A percentile compares a stretch with the other conserved stretches of the same genome.
Evolutionary conservation across 2,888 invertebrate genomes (phyloP).

Genomic region (Erebia aethiops): DNA sequence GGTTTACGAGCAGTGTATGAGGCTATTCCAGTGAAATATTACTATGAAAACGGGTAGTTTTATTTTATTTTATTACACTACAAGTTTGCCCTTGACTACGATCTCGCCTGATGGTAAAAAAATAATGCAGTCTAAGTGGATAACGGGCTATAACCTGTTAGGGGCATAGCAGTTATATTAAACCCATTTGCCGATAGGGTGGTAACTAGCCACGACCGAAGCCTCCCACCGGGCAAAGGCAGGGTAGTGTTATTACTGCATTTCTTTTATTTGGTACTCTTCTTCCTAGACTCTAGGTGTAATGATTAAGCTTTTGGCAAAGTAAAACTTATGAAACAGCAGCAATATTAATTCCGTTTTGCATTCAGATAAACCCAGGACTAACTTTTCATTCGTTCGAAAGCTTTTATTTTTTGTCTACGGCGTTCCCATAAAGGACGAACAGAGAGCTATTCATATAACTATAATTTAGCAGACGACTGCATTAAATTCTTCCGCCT

Average conservation of each 20-base stretch:
- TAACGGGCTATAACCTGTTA: too few species aligned
- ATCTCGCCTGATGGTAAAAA: too few species aligned
- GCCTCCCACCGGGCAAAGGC: too few species aligned
- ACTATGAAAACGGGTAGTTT: background rate
- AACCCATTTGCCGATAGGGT: too few species aligned
- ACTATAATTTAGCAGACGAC: constrained; percentile 11
- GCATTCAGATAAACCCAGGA: background rate
- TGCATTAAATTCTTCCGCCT: constrained; percentile 23
- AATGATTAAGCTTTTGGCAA: background rate
- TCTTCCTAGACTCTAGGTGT: background rate
- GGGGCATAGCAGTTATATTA: too few species aligned
- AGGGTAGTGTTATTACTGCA: too few species aligned
- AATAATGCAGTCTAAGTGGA: too few species aligned
- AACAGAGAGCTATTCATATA: background rate
- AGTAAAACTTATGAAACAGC: background rate
- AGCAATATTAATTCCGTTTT: too few species aligned
- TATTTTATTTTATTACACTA: background rate
- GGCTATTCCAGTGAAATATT: background rate
- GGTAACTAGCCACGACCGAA: too few species aligned
- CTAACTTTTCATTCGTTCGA: background rate
- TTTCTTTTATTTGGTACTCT: too few species aligned
- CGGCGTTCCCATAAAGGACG: background rate
- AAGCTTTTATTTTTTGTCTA: background rate
- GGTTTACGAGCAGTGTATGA: background rate
- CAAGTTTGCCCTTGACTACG: too few species aligned